phyloP scores from a whole-genome alignment of 2,888 invertebrate genomes.

The Chromoteleia sp. region DNA sequence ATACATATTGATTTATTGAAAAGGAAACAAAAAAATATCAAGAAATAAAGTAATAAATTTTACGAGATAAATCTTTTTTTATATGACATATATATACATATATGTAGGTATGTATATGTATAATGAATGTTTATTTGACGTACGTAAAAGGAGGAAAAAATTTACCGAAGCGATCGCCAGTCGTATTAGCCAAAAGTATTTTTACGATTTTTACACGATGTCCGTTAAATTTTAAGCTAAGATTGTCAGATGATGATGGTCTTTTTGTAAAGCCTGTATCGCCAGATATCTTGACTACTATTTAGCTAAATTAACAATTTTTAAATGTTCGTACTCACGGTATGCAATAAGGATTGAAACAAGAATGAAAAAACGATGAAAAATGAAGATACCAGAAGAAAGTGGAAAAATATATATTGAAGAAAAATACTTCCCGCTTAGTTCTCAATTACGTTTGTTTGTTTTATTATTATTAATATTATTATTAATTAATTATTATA shows the following conservation, averaged over 20 bases:
- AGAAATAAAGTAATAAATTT: conserved; percentile 18
- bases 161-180: conserved; percentile 68
- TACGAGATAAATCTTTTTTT: conserved; percentile 39
- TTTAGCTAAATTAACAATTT: conserved; percentile 70
- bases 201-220: conserved; percentile 71
- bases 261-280: conserved; percentile 70
- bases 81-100: conserved; percentile 29
- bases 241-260: conserved; percentile 51
- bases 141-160: conserved; percentile 53
- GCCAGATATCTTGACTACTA: conserved; percentile 70
- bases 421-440: conserved; percentile 63
- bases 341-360: conserved; percentile 56
- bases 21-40: neutral
- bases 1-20: conserved; percentile 30
- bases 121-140: conserved; percentile 61
- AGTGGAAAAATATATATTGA: conserved; percentile 55
- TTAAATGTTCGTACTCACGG: conserved; percentile 68
- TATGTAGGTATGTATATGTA: conserved; percentile 44
- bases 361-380: conserved; percentile 23
- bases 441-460: conserved; percentile 66
- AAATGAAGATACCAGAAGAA: conserved; percentile 20
- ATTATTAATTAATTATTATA: conserved; percentile 44
- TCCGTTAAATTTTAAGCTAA: conserved; percentile 68
- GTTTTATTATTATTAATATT: conserved; percentile 59
- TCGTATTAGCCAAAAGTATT: conserved; percentile 71